Conservation (phyloP, 2,888 invertebrate genomes). For the Nomada fucata region DNA sequence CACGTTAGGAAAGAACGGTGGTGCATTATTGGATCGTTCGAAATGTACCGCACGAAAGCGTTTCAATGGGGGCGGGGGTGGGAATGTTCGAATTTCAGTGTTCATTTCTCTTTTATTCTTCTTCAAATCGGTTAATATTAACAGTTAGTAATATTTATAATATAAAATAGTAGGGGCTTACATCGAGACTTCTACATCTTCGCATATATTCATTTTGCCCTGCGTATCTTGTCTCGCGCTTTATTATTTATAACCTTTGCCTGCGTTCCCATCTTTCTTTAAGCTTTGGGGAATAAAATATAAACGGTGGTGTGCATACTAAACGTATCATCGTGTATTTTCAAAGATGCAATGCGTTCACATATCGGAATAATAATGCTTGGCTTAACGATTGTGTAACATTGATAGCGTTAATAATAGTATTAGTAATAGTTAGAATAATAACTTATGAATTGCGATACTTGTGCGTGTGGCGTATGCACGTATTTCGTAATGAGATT, state of each 20-base stretch:
- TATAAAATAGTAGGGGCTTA: too few species aligned
- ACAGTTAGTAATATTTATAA: too few species aligned
- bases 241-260: background rate
- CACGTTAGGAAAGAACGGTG: too few species aligned
- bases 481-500: slow-evolving; percentile 55
- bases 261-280: background rate
- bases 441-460: slow-evolving; percentile 54
- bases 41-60: too few species aligned
- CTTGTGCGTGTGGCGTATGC: slow-evolving; percentile 29
- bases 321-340: slow-evolving; percentile 71
- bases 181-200: too few species aligned
- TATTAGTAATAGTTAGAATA: slow-evolving; percentile 55
- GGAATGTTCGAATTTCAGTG: too few species aligned
- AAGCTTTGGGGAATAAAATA: slow-evolving; percentile 6
- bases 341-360: slow-evolving; percentile 69
- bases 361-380: slow-evolving; percentile 60
- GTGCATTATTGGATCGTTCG: too few species aligned
- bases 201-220: too few species aligned
- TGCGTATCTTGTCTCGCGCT: too few species aligned
- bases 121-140: too few species aligned
- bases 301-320: slow-evolving; percentile 36
- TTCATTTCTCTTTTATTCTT: too few species aligned
- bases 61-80: too few species aligned
- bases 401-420: slow-evolving; percentile 37
- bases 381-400: slow-evolving; percentile 56